A percentile compares a stretch with the other conserved stretches of the same genome.
phyloP scores from a whole-genome alignment of 2,888 invertebrate genomes.

The Drosophila putrida region DNA sequence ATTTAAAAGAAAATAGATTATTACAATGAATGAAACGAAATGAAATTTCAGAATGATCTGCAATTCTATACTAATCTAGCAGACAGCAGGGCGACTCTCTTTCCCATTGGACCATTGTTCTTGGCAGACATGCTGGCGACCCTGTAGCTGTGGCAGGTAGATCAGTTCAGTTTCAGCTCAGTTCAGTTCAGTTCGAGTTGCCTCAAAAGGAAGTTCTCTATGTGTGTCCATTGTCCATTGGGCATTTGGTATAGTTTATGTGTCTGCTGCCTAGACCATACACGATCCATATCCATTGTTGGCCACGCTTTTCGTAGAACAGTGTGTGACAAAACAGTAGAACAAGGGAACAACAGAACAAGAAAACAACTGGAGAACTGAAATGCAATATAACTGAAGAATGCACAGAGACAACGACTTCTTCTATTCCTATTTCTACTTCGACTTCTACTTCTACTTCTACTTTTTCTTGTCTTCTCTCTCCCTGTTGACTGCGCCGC shows the following conservation, averaged over 20 bases:
- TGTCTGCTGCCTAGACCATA: constrained; percentile 45
- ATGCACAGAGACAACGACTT: constrained; percentile 60
- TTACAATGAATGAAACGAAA: constrained; percentile 63
- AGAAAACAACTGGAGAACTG: constrained; percentile 24
- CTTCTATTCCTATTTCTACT: not conserved
- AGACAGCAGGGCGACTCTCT: constrained; percentile 58
- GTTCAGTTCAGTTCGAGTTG: not conserved
- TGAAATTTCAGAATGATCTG: constrained; percentile 80
- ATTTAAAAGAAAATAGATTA: constrained; percentile 80
- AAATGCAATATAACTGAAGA: constrained; percentile 29
- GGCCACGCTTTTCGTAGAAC: constrained; percentile 77
- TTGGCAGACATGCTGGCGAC: constrained; percentile 79
- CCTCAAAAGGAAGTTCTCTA: constrained; percentile 67
- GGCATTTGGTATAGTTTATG: constrained; percentile 65
- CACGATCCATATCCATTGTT: constrained; percentile 62
- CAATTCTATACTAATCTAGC: constrained; percentile 79
- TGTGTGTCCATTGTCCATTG: constrained; percentile 63
- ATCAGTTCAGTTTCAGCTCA: constrained; percentile 6
- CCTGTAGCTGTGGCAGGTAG: constrained; percentile 56
- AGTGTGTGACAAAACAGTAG: constrained; percentile 73
- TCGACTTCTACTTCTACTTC: constrained; percentile 31
- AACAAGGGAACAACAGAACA: constrained; percentile 51
- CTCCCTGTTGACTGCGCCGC: constrained; percentile 64
- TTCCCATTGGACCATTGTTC: constrained; percentile 54
- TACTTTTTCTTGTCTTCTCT: constrained; percentile 44